phyloP scores from a whole-genome alignment of 2,888 invertebrate genomes.

The Drosophila mercatorum region DNA sequence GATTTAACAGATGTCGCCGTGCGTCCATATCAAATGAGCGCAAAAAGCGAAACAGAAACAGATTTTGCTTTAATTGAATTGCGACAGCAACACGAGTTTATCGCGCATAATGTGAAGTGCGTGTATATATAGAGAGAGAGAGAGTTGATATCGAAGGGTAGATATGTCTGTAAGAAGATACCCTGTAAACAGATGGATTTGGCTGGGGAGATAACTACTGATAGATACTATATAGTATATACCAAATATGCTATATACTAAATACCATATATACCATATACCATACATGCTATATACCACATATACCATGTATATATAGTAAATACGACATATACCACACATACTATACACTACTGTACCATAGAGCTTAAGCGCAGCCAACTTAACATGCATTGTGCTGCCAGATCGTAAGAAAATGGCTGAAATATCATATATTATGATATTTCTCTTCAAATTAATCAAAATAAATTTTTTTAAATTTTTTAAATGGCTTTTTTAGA shows the following conservation, averaged over 20 bases:
- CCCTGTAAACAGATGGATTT: background rate
- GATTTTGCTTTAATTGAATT: conserved; percentile 69
- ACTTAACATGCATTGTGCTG: conserved; percentile 7
- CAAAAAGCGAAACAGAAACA: conserved; percentile 24
- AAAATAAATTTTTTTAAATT: no score
- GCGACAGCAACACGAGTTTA: conserved; percentile 47
- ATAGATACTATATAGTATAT: no score
- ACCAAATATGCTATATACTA: no score
- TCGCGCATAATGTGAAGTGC: conserved; percentile 9
- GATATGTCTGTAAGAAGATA: conserved; percentile 13
- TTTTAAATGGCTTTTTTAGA: background rate
- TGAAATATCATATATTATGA: no score
- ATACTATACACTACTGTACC: no score
- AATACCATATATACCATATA: no score
- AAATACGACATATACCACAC: no score
- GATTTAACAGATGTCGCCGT: conserved; percentile 49
- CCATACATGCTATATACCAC: no score
- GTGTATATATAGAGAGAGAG: background rate
- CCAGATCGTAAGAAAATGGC: background rate
- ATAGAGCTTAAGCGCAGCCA: conserved; percentile 5
- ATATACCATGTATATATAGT: no score
- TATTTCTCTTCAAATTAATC: no score
- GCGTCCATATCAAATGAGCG: conserved; percentile 22
- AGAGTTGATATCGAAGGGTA: background rate
- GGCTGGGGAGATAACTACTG: no score